A percentile compares a stretch with the other conserved stretches of the same genome.
phyloP scores from a whole-genome alignment of 2,113 vertebrate species.

The Epinephelus fuscoguttatus region DNA sequence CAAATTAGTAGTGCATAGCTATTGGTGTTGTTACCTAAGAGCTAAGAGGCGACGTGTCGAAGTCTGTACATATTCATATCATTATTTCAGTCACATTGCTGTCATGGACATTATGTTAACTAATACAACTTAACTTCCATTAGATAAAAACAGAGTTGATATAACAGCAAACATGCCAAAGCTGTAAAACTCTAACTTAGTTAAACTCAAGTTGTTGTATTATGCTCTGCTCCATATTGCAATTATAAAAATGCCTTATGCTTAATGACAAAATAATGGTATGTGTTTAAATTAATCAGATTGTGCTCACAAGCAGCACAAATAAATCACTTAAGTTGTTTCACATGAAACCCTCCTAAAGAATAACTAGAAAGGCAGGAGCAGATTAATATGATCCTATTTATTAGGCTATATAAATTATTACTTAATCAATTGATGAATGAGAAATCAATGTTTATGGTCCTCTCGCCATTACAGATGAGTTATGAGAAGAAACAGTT shows the following conservation, averaged over 20 bases:
- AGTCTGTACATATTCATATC: background rate
- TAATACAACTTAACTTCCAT: background rate
- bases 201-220: background rate
- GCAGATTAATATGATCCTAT: background rate
- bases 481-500: background rate
- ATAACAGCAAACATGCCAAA: background rate
- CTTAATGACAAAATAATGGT: background rate
- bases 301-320: background rate
- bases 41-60: constrained; percentile 35
- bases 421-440: background rate
- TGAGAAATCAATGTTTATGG: background rate
- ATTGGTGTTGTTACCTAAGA: constrained; percentile 5
- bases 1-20: background rate
- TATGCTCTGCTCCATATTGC: background rate
- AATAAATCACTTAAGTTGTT: background rate
- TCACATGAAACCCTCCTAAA: background rate
- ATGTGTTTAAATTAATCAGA: background rate
- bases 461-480: background rate
- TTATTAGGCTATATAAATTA: background rate
- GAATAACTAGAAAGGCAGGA: background rate
- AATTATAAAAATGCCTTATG: background rate
- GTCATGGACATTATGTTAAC: background rate
- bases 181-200: background rate
- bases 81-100: background rate
- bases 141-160: background rate